phyloP scores from a whole-genome alignment of 2,797 vertebrate genomes.

The Trachurus trachurus region DNA sequence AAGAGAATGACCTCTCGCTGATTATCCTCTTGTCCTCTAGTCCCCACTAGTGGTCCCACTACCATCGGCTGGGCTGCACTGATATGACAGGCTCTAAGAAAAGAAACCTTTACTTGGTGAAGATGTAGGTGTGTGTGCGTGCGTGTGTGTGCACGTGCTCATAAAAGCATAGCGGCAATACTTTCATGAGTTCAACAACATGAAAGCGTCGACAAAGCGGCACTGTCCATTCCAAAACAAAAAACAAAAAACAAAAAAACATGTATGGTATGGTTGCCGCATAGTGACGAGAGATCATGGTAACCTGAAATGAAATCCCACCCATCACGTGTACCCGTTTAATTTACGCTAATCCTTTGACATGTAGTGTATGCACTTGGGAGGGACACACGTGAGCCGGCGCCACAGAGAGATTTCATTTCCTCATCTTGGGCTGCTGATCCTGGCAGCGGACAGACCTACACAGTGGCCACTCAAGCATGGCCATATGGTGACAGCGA shows the following conservation, averaged over 20 bases:
- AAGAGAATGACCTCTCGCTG: slow-evolving; percentile 35
- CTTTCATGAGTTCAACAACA: slow-evolving; percentile 1
- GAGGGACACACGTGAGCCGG: slow-evolving; percentile 50
- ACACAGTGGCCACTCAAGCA: slow-evolving; percentile 22
- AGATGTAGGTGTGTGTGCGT: background rate
- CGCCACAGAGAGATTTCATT: slow-evolving; percentile 58
- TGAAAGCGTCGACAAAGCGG: background rate
- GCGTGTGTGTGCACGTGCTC: background rate
- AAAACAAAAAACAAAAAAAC: background rate
- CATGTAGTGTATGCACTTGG: slow-evolving; percentile 47
- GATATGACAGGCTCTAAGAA: slow-evolving; percentile 27
- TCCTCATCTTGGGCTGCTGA: slow-evolving; percentile 55
- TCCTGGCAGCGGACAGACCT: slow-evolving; percentile 48
- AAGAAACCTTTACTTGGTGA: slow-evolving; percentile 26
- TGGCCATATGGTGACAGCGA: slow-evolving; percentile 35
- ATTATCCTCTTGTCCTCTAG: slow-evolving; percentile 46
- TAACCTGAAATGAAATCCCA: slow-evolving; percentile 42
- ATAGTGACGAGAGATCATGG: slow-evolving; percentile 7
- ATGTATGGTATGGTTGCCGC: background rate
- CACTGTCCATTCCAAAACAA: background rate
- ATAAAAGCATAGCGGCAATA: background rate
- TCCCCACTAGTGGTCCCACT: background rate
- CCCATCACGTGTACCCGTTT: slow-evolving; percentile 52
- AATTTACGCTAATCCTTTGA: slow-evolving; percentile 65
- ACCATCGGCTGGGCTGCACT: slow-evolving; percentile 28